Evolutionary conservation across 2,113 vertebrate genomes (phyloP).

Genomic region (Eolophus roseicapilla): DNA sequence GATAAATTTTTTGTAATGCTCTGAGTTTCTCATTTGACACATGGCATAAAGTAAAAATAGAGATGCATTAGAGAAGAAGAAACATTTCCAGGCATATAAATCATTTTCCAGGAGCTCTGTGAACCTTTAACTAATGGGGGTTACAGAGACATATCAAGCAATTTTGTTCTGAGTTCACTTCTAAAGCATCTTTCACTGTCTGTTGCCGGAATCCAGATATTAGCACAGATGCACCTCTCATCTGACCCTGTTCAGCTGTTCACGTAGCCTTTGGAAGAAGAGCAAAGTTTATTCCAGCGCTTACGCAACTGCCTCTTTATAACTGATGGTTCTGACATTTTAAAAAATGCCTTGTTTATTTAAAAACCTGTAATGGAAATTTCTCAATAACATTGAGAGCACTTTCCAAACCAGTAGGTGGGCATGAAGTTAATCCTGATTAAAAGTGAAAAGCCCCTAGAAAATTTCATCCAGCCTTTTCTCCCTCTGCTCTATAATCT

Average conservation of each 20-base stretch:
- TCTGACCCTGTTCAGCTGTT: conserved; percentile 8
- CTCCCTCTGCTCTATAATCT: neutral
- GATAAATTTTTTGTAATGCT: neutral
- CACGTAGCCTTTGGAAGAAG: neutral
- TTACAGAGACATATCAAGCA: neutral
- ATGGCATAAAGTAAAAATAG: neutral
- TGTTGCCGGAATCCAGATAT: neutral
- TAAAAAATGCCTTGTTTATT: neutral
- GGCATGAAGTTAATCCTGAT: neutral
- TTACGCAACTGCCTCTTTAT: neutral
- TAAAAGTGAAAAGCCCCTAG: neutral
- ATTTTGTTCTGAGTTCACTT: conserved; percentile 1
- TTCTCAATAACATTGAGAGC: neutral
- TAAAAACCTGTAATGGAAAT: conserved; percentile 1
- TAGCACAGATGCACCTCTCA: neutral
- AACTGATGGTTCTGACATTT: conserved; percentile 43
- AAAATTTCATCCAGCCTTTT: neutral
- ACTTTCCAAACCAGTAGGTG: neutral
- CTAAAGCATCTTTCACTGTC: neutral
- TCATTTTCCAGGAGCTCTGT: neutral
- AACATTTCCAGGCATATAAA: neutral
- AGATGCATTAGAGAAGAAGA: neutral
- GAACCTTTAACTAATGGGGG: neutral
- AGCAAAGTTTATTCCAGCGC: conserved; percentile 30
- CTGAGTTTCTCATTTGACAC: neutral